A percentile compares a stretch with the other conserved stretches of the same genome.
These are phyloP conservation scores for Pseudochirops corinnae DNA, from an alignment of 2,797 vertebrate species.

Conservation along the genomic window DNA sequence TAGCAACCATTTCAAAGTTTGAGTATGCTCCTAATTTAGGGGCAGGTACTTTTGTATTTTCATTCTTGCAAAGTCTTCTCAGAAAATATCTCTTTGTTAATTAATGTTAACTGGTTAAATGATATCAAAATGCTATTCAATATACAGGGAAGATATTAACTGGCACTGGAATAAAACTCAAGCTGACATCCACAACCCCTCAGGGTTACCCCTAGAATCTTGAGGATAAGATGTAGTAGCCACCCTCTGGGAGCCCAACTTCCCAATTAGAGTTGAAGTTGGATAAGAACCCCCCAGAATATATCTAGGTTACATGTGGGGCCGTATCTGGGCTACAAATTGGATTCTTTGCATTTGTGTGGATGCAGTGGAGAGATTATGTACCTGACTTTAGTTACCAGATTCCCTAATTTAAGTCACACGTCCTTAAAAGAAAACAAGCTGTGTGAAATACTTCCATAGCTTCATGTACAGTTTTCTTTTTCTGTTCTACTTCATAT, in stretches of 20 bases:
- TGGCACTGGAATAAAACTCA: background rate
- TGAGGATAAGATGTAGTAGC: background rate
- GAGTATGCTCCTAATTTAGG: background rate
- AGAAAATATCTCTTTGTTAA: background rate
- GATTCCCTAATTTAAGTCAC: background rate
- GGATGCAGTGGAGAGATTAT: background rate
- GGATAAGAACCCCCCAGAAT: background rate
- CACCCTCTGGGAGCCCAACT: background rate
- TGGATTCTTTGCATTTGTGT: background rate
- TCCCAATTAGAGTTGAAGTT: background rate
- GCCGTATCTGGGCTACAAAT: background rate
- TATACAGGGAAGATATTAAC: background rate
- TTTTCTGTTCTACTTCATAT: background rate
- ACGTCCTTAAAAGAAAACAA: background rate
- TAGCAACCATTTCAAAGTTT: background rate
- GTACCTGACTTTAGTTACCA: background rate
- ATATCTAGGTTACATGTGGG: background rate
- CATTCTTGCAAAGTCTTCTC: background rate
- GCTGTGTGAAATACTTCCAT: background rate
- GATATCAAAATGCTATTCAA: background rate
- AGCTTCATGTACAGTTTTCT: no score
- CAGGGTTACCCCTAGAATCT: background rate
- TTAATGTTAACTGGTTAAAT: background rate
- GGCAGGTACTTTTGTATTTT: background rate
- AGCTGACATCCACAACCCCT: background rate